phyloP scores from a whole-genome alignment of 92 coral and sea anemone species.

The Bergia sp. region DNA sequence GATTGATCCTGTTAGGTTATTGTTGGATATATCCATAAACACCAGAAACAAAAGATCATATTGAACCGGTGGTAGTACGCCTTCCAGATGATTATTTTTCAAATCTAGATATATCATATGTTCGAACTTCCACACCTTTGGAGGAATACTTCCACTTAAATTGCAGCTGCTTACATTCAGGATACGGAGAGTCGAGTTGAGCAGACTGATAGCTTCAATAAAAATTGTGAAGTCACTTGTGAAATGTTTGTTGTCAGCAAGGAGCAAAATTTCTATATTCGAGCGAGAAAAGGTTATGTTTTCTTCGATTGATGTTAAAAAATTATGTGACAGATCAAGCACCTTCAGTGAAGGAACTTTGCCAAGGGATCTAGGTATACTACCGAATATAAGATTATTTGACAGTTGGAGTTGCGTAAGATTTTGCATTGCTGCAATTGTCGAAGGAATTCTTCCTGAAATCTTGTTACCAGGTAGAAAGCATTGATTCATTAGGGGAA shows the following conservation, averaged over 20 bases:
- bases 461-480: constrained; percentile 43
- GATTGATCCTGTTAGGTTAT: constrained; percentile 35
- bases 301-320: constrained; percentile 13
- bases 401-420: constrained; percentile 38
- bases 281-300: not conserved
- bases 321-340: constrained; percentile 32
- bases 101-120: constrained; percentile 37
- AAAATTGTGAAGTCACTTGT: not conserved
- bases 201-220: constrained; percentile 3
- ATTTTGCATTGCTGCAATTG: constrained; percentile 24
- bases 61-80: constrained; percentile 25
- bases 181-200: constrained; percentile 23
- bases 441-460: constrained; percentile 36
- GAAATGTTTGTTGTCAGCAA: constrained; percentile 30
- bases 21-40: constrained; percentile 40
- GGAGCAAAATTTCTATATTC: constrained; percentile 30
- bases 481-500: constrained; percentile 36
- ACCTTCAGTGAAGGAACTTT: constrained; percentile 7
- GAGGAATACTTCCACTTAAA: constrained; percentile 33
- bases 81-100: constrained; percentile 24
- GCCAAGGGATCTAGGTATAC: constrained; percentile 4
- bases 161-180: constrained; percentile 40
- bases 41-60: constrained; percentile 21
- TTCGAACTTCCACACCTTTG: constrained; percentile 35
- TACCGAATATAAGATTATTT: constrained; percentile 22